Base-by-base conservation (phyloP, 2,888 invertebrate species). In the Rhagophthalmus giganteus region DNA sequence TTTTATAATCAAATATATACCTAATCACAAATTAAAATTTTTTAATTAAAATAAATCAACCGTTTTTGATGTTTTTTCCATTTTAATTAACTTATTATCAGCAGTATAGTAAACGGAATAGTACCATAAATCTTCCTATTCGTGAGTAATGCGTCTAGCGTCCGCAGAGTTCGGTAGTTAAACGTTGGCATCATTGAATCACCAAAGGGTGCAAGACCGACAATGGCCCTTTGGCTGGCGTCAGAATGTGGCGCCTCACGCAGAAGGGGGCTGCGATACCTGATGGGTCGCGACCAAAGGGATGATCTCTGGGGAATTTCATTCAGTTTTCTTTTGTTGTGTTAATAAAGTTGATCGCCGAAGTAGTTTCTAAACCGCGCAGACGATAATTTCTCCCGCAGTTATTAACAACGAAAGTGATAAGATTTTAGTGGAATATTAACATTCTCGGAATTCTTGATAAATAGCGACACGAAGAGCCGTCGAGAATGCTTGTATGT, bases 241-340 rank as follows among this genome's bases (percentile, higher is more conserved):
- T 38, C 52, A 55, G 47, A 27, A 47, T 38, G 42, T 52, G 55
- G 55, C 55, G 55, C 55, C 55, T 55, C 47, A 47, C 55, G 52
- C 55, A 52, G 52, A 48, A 47, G 55, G 55, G 48, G 52, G 42
- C 52, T 39, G 30, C 14, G 39, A 39, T 50, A 51, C 47, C 51
- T 55, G 55, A 46, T 55, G 41, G 38, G 31, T 45, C 30, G 28
- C 35, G 38, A 27, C 38, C 12, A 26, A 37, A n/a, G 41, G 33
- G 41, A 39, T 37, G 37, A 37, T 31, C 31, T 39, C 15, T 14
- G 37, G 37, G 31, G 31, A 42, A 41, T 32, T 41, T 41, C 41
- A 33, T 33, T 41, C 32, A 32, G 41, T 11, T 40, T 40, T 31
- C 40, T 39, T 39, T 39, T 39, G 27, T 39, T 39, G 15, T 27